phyloP scores from a whole-genome alignment of 53 echinoderm and acorn worm species.

The Paracentrotus lividus region DNA sequence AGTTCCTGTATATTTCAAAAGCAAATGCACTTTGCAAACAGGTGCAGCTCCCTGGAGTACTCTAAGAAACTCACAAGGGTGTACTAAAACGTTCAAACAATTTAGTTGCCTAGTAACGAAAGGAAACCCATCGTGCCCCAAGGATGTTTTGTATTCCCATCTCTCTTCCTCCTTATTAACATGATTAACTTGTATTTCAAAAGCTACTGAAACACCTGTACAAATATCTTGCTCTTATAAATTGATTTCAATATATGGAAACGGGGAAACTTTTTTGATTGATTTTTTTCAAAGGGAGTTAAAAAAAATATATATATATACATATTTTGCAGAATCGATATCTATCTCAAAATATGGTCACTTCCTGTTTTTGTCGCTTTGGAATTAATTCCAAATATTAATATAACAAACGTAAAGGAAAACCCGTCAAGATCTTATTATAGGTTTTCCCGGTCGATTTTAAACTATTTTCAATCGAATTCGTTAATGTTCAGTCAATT shows the following conservation, averaged over 20 bases:
- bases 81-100: slow-evolving; percentile 5
- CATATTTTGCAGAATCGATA: too few species aligned
- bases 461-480: too few species aligned
- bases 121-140: not conserved
- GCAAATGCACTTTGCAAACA: not conserved
- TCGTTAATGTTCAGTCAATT: too few species aligned
- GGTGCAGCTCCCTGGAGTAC: not conserved
- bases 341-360: too few species aligned
- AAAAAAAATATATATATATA: too few species aligned
- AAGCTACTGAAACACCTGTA: not conserved
- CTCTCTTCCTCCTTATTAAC: not conserved
- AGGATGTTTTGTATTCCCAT: not conserved
- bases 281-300: not conserved
- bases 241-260: not conserved
- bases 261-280: not conserved
- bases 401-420: too few species aligned
- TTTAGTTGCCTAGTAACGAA: not conserved
- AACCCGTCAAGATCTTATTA: too few species aligned
- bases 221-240: not conserved
- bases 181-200: not conserved
- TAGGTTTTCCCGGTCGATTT: too few species aligned
- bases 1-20: not conserved
- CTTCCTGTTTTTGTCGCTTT: too few species aligned
- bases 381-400: too few species aligned
- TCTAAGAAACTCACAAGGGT: not conserved